Percentiles rank a stretch among this genome's conserved stretches.
Evolutionary conservation across 2,888 invertebrate genomes (phyloP).

Genomic region (Carpatolechia fugitivella): DNA sequence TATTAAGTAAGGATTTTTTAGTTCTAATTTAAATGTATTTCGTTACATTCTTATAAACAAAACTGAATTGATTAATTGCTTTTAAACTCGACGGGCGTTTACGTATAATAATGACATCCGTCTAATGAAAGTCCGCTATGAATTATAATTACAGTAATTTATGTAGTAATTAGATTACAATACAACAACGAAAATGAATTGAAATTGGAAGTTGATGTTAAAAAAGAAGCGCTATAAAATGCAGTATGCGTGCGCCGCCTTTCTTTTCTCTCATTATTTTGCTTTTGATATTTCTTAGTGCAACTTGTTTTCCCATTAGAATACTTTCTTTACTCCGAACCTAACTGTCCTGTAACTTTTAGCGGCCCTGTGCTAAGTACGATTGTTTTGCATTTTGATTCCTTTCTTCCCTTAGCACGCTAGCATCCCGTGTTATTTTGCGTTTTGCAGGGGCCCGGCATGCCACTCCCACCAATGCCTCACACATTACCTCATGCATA

Average conservation of each 20-base stretch:
- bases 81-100: too few relatives aligned
- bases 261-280: conserved; percentile 20
- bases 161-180: too few relatives aligned
- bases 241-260: neutral
- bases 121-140: too few relatives aligned
- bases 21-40: too few relatives aligned
- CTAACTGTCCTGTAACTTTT: neutral
- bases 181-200: too few relatives aligned
- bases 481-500: conserved; percentile 77
- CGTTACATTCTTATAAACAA: too few relatives aligned
- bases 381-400: conserved; percentile 35
- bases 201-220: neutral
- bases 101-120: too few relatives aligned
- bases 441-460: conserved; percentile 77
- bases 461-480: conserved; percentile 73
- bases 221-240: neutral
- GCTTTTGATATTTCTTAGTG: conserved; percentile 28
- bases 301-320: conserved; percentile 13
- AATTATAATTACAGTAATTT: too few relatives aligned
- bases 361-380: conserved; percentile 12
- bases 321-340: conserved; percentile 4
- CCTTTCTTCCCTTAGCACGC: conserved; percentile 68
- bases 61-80: too few relatives aligned
- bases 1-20: too few relatives aligned
- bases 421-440: conserved; percentile 59